Evolutionary conservation across 2,113 vertebrate species (phyloP).

Genomic region (Pipa parva): DNA sequence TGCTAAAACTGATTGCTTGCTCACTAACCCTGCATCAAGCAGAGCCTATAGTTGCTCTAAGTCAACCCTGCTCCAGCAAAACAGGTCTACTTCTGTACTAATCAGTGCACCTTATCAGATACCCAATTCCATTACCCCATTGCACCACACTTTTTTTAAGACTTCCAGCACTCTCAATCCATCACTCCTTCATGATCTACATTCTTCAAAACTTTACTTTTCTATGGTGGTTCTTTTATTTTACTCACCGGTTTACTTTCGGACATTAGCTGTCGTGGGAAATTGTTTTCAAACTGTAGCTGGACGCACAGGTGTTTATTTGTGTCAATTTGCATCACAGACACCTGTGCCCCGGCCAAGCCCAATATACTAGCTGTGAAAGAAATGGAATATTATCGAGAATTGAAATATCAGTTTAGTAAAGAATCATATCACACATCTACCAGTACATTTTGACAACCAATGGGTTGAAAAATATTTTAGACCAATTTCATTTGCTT

Average conservation of each 20-base stretch:
- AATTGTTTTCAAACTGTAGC: constrained; percentile 60
- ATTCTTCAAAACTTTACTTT: no score
- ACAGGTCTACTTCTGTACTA: background rate
- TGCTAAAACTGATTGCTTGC: no score
- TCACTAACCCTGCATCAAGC: no score
- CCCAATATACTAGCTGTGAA: constrained; percentile 54
- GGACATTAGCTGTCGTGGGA: constrained; percentile 47
- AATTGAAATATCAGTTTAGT: no score
- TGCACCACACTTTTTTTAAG: background rate
- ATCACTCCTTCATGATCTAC: no score
- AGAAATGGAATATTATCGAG: background rate
- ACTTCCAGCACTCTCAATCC: background rate
- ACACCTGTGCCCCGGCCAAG: constrained; percentile 58
- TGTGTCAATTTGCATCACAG: constrained; percentile 58
- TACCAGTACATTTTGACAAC: no score
- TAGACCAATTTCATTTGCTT: no score
- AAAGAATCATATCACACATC: no score
- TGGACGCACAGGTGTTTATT: constrained; percentile 56
- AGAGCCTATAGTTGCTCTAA: no score
- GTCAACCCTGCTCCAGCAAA: background rate
- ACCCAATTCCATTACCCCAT: background rate
- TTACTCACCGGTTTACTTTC: constrained; percentile 56
- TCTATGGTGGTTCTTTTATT: background rate
- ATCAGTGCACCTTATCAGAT: background rate
- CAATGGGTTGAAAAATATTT: no score